Percentiles rank a stretch among this genome's conserved stretches.
These are phyloP conservation scores for Orycteropus afer DNA, from an alignment of 2,113 vertebrate genomes.

Conservation along the genomic window DNA sequence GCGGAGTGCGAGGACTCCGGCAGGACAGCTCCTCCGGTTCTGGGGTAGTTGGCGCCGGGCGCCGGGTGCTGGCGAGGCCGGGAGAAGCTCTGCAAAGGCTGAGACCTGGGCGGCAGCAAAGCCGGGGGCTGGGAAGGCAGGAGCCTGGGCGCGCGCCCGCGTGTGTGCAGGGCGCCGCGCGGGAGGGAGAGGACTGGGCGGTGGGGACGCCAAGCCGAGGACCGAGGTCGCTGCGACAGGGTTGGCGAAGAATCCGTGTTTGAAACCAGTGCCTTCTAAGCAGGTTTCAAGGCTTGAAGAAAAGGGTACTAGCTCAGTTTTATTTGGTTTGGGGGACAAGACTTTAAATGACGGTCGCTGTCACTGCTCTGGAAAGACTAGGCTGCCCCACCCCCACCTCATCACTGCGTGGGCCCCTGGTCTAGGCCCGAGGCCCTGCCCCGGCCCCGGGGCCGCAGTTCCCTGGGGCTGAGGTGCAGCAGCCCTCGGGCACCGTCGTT, in stretches of 20 bases:
- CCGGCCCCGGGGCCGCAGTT: neutral
- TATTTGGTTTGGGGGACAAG: fast-evolving
- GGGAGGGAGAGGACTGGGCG: neutral
- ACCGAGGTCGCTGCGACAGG: conserved; percentile 61
- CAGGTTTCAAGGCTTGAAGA: neutral
- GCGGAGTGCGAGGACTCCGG: neutral
- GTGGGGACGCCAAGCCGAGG: neutral
- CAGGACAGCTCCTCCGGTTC: neutral
- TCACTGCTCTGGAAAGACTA: fast-evolving
- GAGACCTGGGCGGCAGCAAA: neutral
- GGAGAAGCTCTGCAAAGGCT: fast-evolving
- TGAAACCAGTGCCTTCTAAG: neutral
- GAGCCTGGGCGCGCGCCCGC: fast-evolving
- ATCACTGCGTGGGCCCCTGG: no score
- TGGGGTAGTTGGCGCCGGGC: fast-evolving
- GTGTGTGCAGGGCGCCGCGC: fast-evolving
- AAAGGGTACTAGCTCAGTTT: neutral
- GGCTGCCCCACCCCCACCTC: fast-evolving
- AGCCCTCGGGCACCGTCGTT: no score
- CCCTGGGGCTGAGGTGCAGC: neutral
- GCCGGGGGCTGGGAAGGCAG: neutral
- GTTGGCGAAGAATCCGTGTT: fast-evolving
- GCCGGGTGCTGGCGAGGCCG: fast-evolving
- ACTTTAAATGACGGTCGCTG: neutral
- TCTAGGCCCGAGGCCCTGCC: no score